Conservation (phyloP, 2,797 vertebrate species). For the Tapera naevia region DNA sequence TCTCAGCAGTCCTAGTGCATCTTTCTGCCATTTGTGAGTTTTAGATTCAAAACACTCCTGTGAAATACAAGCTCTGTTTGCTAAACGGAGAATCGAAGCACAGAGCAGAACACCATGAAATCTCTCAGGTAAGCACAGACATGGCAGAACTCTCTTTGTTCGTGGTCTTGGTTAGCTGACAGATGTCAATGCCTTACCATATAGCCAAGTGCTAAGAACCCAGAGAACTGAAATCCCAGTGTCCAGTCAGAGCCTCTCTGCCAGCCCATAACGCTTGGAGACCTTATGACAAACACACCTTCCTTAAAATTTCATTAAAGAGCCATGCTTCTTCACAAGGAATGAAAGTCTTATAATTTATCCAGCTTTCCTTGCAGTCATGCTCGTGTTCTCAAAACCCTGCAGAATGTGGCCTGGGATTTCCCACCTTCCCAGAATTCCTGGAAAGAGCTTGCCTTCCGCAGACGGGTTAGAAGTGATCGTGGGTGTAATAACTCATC, state of each 20-base stretch:
- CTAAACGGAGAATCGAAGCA: neutral
- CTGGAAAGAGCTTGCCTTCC: neutral
- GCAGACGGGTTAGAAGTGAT: neutral
- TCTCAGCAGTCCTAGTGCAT: neutral
- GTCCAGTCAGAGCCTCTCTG: neutral
- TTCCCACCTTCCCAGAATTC: neutral
- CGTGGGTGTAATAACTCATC: neutral
- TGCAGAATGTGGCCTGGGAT: rapidly evolving
- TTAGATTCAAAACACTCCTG: neutral
- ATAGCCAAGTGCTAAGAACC: neutral
- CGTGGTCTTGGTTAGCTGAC: neutral
- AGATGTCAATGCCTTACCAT: neutral
- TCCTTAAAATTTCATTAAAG: neutral
- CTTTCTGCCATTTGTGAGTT: slow-evolving; percentile 1
- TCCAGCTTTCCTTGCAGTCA: neutral
- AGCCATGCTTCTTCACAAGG: neutral
- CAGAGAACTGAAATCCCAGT: neutral
- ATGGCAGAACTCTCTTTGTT: neutral
- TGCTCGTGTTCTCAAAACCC: neutral
- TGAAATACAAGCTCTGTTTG: neutral
- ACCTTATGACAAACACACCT: neutral
- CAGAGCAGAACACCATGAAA: neutral
- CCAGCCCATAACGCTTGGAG: neutral
- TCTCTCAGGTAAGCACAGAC: neutral
- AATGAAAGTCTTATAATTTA: neutral